Evolutionary conservation across 1,140 invertebrate species (phyloP).

Genomic region (Chymomyza costata): DNA sequence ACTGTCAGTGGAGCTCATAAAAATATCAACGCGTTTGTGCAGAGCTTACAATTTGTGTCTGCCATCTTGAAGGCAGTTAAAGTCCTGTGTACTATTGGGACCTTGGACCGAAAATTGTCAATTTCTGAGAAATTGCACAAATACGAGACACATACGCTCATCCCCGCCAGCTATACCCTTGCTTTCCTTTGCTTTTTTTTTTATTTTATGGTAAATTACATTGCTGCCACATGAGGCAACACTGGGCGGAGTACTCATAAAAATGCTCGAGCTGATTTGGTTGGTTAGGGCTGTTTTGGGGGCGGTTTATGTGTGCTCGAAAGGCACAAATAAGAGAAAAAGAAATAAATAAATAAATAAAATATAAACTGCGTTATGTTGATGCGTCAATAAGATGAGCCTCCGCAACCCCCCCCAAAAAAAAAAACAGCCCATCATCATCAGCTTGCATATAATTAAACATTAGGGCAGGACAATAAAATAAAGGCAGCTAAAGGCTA

Average conservation of each 20-base stretch:
- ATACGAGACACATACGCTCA: too few relatives aligned
- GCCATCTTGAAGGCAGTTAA: too few relatives aligned
- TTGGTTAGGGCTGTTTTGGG: slow-evolving; percentile 39
- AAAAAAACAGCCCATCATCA: slow-evolving; percentile 43
- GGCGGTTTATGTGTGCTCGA: slow-evolving; percentile 59
- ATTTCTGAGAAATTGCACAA: slow-evolving; percentile 72
- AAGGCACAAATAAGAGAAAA: slow-evolving; percentile 29
- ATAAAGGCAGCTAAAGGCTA: too few relatives aligned
- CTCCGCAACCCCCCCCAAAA: too few relatives aligned
- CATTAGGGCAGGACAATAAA: slow-evolving; percentile 58
- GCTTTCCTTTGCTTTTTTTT: slow-evolving; percentile 52
- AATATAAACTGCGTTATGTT: slow-evolving; percentile 73
- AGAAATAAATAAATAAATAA: slow-evolving; percentile 58
- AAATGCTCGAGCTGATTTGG: slow-evolving; percentile 35
- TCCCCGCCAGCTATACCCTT: too few relatives aligned
- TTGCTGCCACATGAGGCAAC: slow-evolving; percentile 38
- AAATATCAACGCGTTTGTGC: slow-evolving; percentile 68
- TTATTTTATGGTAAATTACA: slow-evolving; percentile 66
- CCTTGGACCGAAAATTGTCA: slow-evolving; percentile 66
- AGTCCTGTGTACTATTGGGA: slow-evolving; percentile 27
- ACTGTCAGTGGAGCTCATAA: too few relatives aligned
- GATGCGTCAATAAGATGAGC: slow-evolving; percentile 48
- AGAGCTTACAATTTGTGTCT: background rate
- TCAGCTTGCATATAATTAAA: slow-evolving; percentile 60
- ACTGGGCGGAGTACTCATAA: slow-evolving; percentile 49